Evolutionary conservation across 2,888 invertebrate species (phyloP).

Genomic region (Zaprionus bogoriensis): DNA sequence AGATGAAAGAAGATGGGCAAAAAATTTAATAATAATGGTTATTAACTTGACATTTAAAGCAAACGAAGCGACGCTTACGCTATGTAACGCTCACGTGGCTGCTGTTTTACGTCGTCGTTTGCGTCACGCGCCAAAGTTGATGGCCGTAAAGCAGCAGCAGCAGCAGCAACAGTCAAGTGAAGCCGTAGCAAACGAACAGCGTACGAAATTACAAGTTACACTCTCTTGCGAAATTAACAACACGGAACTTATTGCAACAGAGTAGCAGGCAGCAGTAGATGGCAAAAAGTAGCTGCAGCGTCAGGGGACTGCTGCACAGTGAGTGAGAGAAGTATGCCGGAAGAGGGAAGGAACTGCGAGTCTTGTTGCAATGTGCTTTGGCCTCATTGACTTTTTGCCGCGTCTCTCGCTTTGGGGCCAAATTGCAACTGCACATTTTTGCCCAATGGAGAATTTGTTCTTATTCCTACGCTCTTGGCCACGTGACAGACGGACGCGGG

Average conservation of each 20-base stretch:
- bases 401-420: constrained; percentile 29
- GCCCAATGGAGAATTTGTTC: constrained; percentile 24
- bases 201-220: constrained; percentile 71
- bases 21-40: constrained; percentile 42
- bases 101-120: constrained; percentile 66
- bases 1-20: constrained; percentile 1
- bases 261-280: constrained; percentile 15
- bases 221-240: constrained; percentile 78
- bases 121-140: constrained; percentile 64
- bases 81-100: constrained; percentile 67
- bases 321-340: background rate
- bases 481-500: constrained; percentile 20
- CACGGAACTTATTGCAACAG: constrained; percentile 75
- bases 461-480: constrained; percentile 25
- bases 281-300: background rate
- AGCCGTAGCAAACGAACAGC: constrained; percentile 45
- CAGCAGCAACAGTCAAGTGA: constrained; percentile 32
- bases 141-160: constrained; percentile 44
- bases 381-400: constrained; percentile 63
- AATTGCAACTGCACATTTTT: constrained; percentile 41
- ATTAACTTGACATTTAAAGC: constrained; percentile 67
- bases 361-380: constrained; percentile 19
- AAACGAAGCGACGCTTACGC: constrained; percentile 62
- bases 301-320: background rate
- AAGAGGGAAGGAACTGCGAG: background rate